Base-by-base conservation (phyloP, 2,797 vertebrate genomes). In the Hypotaenidia philippensis region DNA sequence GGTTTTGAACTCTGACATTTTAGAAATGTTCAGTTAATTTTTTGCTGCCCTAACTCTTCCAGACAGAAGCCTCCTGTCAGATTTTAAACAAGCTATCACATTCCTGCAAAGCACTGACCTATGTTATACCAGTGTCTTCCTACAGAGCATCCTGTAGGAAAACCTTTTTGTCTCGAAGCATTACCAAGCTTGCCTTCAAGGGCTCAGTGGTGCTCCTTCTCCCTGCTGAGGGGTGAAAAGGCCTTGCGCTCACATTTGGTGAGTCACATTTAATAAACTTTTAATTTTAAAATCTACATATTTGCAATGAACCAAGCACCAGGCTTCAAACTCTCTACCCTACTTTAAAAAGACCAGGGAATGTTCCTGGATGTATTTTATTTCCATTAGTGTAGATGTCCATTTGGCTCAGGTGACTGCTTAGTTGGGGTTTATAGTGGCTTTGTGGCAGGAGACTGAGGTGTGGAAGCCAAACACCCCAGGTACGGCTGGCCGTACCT, bases 211-310 rank as follows among this genome's bases (percentile, higher is more conserved):
- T 17, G 26, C 6, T 56, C 5, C 26, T 90, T 70, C 19, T 36
- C 5, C 29, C 14, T 65, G 10, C 7, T 38, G 61, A 25, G 50
- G 16, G 8, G 32, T 47, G 55, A 59, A 94, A 84, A 76, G 40
- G 6, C 3, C 47, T 79, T 74, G 80, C 21, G 5, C 13, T 69
- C n/a, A 20, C 2, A 6, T 69, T 72, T 2, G 0, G 21, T 45
- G 34, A 8, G 55, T 32, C 16, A 31, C 31, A 55, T 9, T 52
- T 76, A 55, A 68, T 34, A 93, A 83, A 84, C 2, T 22, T 83
- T 47, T 32, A 65, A 53, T 45, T 22, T 2, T 3, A 26, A 82
- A 83, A 52, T 18, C 7, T 16, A 44, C 0, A 0, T 1, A 11
- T 63, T 82, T 40, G 3, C 47, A 25, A 4, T 15, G 47, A 78